phyloP scores from a whole-genome alignment of 2,888 invertebrate species.

The Drosophila tanythrix region DNA sequence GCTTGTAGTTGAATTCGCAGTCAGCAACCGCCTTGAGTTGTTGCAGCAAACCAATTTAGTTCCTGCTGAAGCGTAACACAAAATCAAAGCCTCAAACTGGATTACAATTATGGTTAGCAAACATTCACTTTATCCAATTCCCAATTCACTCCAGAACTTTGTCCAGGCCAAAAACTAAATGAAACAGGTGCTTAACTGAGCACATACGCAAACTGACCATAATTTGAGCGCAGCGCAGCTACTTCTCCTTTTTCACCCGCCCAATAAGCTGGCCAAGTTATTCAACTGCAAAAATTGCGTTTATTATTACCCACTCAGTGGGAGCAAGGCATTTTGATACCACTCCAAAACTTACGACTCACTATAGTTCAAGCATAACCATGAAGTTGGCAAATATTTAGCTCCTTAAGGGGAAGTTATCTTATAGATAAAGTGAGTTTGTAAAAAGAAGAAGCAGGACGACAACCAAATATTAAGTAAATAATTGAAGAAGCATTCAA shows the following conservation, averaged over 20 bases:
- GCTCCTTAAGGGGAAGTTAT: not conserved
- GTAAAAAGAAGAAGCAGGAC: not conserved
- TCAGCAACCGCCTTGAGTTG: slow-evolving; percentile 9
- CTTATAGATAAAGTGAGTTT: not conserved
- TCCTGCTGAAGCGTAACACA: slow-evolving; percentile 51
- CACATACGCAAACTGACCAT: slow-evolving; percentile 47
- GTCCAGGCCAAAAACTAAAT: slow-evolving; percentile 31
- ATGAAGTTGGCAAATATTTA: not conserved
- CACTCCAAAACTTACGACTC: slow-evolving; percentile 7
- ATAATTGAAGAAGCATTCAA: not conserved
- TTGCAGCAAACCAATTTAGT: slow-evolving; percentile 31
- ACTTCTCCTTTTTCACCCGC: slow-evolving; percentile 1
- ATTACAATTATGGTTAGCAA: slow-evolving; percentile 84
- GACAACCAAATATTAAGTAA: not conserved
- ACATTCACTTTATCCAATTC: slow-evolving; percentile 22
- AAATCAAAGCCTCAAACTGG: slow-evolving; percentile 84
- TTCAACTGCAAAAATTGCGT: slow-evolving; percentile 4
- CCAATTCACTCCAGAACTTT: slow-evolving; percentile 1
- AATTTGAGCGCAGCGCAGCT: slow-evolving; percentile 27
- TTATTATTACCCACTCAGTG: not conserved
- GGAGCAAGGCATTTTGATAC: not conserved
- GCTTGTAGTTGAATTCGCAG: slow-evolving; percentile 39
- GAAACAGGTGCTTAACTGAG: slow-evolving; percentile 16
- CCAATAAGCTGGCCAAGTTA: slow-evolving; percentile 52
- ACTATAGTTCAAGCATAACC: not conserved